Conservation (phyloP, 2,797 vertebrate genomes). For the Oryzias sinensis region DNA sequence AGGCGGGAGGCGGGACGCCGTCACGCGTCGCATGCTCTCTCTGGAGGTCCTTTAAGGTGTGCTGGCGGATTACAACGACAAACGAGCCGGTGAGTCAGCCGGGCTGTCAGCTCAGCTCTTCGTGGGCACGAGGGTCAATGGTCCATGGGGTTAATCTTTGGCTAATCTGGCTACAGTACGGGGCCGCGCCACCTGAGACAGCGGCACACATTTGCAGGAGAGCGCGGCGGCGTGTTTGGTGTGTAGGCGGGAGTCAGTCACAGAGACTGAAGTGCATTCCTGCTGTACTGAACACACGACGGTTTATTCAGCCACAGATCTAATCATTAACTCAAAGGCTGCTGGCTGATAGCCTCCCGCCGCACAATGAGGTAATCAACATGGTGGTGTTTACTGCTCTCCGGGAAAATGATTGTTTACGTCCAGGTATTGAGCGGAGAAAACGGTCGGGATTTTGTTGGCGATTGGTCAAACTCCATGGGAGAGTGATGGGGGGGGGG, state of each 20-base stretch:
- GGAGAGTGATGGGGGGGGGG: not conserved
- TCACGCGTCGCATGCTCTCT: not conserved
- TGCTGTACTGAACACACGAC: constrained; percentile 25
- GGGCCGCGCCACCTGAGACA: constrained; percentile 66
- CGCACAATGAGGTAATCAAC: constrained; percentile 41
- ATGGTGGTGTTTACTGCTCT: not conserved
- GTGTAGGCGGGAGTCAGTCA: constrained; percentile 5
- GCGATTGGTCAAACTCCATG: constrained; percentile 26
- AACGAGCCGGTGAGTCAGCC: constrained; percentile 35
- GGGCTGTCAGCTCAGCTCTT: constrained; percentile 74
- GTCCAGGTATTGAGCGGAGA: constrained; percentile 1
- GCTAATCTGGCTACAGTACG: constrained; percentile 81
- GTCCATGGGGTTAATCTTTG: constrained; percentile 84
- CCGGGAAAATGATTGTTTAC: not conserved
- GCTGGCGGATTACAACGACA: constrained; percentile 35
- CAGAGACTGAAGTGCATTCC: constrained; percentile 9
- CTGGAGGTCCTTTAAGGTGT: constrained; percentile 18
- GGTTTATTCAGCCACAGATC: constrained; percentile 34
- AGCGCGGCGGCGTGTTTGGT: constrained; percentile 5
- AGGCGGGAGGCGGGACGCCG: constrained; percentile 17
- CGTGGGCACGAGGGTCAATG: constrained; percentile 78
- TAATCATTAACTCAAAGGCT: constrained; percentile 65
- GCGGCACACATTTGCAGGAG: constrained; percentile 28
- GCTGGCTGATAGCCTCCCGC: constrained; percentile 52
- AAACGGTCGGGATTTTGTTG: constrained; percentile 41